These are phyloP conservation scores for Xanthia icteritia DNA, from an alignment of 2,888 invertebrate species.

Conservation along the genomic window DNA sequence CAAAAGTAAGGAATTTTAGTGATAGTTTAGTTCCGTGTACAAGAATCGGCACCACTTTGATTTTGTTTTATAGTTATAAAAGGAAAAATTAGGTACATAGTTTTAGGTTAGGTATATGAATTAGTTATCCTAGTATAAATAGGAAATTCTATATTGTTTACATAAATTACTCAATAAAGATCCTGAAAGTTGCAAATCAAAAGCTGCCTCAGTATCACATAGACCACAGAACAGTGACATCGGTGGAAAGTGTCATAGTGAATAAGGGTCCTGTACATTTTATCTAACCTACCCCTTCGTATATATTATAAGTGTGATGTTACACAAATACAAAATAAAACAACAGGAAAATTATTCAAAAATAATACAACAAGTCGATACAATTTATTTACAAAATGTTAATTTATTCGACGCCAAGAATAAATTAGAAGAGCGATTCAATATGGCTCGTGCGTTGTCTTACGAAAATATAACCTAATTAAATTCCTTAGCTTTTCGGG, in stretches of 20 bases:
- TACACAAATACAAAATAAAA: conserved; percentile 9
- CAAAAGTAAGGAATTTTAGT: too few relatives aligned
- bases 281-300: too few relatives aligned
- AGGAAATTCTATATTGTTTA: too few relatives aligned
- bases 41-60: too few relatives aligned
- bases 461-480: conserved; percentile 51
- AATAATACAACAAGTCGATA: neutral
- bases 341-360: neutral
- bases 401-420: conserved; percentile 17
- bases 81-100: neutral
- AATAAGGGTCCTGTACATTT: neutral
- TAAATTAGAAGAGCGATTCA: conserved; percentile 20
- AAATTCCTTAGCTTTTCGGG: conserved; percentile 59
- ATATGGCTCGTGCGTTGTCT: conserved; percentile 27
- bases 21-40: too few relatives aligned
- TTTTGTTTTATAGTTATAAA: too few relatives aligned
- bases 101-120: too few relatives aligned
- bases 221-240: neutral
- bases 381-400: conserved; percentile 7
- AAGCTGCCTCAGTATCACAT: neutral
- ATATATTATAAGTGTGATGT: neutral
- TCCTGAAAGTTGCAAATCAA: too few relatives aligned
- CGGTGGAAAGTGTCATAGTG: neutral
- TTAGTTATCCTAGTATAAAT: neutral
- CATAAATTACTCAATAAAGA: neutral